Conservation (phyloP, 2,113 vertebrate genomes). For the Falcunculus frontatus region DNA sequence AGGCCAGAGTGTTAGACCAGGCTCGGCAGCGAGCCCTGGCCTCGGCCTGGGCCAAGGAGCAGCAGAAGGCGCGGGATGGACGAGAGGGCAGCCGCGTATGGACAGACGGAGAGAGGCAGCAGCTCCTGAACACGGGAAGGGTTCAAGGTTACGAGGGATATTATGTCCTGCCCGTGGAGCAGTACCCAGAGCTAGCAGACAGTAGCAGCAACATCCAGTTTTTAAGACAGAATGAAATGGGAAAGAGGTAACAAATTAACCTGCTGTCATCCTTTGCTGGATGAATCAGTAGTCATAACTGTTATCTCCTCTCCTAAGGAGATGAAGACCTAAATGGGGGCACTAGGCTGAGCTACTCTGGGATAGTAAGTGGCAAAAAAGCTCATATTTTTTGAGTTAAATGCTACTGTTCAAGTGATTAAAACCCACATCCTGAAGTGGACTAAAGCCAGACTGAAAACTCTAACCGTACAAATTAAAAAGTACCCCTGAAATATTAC, state of each 20-base stretch:
- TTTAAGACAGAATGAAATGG: conserved; percentile 99
- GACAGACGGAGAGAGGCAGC: conserved; percentile 97
- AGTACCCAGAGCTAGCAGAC: conserved; percentile 98
- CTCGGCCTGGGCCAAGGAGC: conserved; percentile 91
- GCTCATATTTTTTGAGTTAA: conserved; percentile 85
- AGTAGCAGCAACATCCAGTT: conserved; percentile 99
- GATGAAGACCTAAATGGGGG: conserved; percentile 90
- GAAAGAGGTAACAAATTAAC: conserved; percentile 97
- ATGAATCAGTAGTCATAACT: conserved; percentile 79
- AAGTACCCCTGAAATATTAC: conserved; percentile 93
- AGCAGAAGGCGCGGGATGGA: conserved; percentile 90
- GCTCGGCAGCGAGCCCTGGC: conserved; percentile 90
- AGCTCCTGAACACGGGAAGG: conserved; percentile 89
- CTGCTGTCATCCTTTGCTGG: conserved; percentile 79
- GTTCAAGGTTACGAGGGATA: conserved; percentile 98
- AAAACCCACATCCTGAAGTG: conserved; percentile 75
- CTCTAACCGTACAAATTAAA: conserved; percentile 76
- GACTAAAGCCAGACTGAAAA: conserved; percentile 82
- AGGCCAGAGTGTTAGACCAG: conserved; percentile 89
- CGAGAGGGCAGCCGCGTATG: conserved; percentile 93
- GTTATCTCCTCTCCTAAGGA: conserved; percentile 92
- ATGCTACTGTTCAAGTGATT: conserved; percentile 72
- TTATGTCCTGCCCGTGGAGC: conserved; percentile 96
- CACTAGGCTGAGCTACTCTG: conserved; percentile 89
- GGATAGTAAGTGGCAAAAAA: conserved; percentile 81